Evolutionary conservation across 2,888 invertebrate genomes (phyloP).

Genomic region (Trachelus troglodyta): DNA sequence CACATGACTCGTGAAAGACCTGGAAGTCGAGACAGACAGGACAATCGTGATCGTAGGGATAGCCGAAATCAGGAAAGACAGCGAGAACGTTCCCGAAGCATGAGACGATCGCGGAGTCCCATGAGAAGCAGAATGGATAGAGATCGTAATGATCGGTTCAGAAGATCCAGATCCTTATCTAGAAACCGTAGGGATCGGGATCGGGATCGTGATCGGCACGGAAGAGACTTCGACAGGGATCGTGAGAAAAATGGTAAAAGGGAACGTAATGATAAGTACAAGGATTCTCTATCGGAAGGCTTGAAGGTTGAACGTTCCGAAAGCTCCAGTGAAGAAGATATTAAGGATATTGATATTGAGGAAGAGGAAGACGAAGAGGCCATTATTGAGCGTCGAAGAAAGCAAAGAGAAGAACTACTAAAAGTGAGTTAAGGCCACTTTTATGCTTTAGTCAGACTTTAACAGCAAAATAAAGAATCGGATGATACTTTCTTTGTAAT

Average conservation of each 20-base stretch:
- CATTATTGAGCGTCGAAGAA: slow-evolving; percentile 89
- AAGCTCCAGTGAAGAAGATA: slow-evolving; percentile 78
- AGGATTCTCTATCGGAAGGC: slow-evolving; percentile 83
- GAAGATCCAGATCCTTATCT: slow-evolving; percentile 53
- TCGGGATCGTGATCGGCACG: slow-evolving; percentile 59
- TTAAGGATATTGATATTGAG: slow-evolving; percentile 78
- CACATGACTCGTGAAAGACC: slow-evolving; percentile 55
- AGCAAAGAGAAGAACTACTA: slow-evolving; percentile 87
- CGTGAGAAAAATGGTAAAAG: slow-evolving; percentile 62
- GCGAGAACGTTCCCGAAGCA: slow-evolving; percentile 55
- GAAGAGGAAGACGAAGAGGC: slow-evolving; percentile 94
- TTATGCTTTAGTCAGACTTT: neutral
- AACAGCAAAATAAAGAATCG: neutral
- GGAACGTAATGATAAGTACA: slow-evolving; percentile 70
- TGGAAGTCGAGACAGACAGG: slow-evolving; percentile 62
- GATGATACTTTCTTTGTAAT: slow-evolving; percentile 9
- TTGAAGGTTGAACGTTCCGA: slow-evolving; percentile 75
- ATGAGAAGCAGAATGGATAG: slow-evolving; percentile 52
- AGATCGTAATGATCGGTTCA: slow-evolving; percentile 53
- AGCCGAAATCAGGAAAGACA: slow-evolving; percentile 54
- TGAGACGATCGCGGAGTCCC: slow-evolving; percentile 59
- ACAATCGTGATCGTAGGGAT: slow-evolving; percentile 58
- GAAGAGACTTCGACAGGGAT: slow-evolving; percentile 62
- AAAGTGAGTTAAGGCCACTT: slow-evolving; percentile 71
- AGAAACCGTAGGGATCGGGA: slow-evolving; percentile 41